Evolutionary conservation across 2,888 invertebrate species (phyloP).

Genomic region (Drosophila testacea): DNA sequence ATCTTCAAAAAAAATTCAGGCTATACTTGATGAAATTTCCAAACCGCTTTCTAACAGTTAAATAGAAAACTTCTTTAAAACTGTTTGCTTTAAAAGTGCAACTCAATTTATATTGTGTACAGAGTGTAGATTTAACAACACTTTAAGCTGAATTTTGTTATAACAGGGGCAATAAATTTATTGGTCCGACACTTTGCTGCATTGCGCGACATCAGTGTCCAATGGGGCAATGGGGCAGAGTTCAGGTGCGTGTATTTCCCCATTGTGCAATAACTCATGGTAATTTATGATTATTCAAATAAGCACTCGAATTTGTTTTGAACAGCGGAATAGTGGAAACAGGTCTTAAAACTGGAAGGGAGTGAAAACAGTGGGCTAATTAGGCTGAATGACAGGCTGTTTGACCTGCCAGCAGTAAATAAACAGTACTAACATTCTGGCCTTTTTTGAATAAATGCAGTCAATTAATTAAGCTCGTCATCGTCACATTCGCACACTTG

Average conservation of each 20-base stretch:
- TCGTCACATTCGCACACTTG: conserved; percentile 71
- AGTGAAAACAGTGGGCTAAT: conserved; percentile 48
- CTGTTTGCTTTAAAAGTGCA: too few relatives aligned
- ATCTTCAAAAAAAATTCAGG: too few relatives aligned
- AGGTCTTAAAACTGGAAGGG: conserved; percentile 8
- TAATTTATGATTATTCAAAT: conserved; percentile 77
- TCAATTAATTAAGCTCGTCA: conserved; percentile 70
- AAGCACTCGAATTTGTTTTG: conserved; percentile 36
- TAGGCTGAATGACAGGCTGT: conserved; percentile 65
- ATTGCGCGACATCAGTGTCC: conserved; percentile 40
- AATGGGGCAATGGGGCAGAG: conserved; percentile 22
- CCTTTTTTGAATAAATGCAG: conserved; percentile 60
- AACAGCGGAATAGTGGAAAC: conserved; percentile 34
- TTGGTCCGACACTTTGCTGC: conserved; percentile 47
- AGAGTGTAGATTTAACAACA: too few relatives aligned
- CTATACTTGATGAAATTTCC: too few relatives aligned
- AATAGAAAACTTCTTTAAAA: too few relatives aligned
- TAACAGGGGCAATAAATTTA: conserved; percentile 32
- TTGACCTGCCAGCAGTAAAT: conserved; percentile 47
- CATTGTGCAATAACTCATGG: conserved; percentile 64
- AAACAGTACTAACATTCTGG: conserved; percentile 17
- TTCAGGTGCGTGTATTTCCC: conserved; percentile 40
- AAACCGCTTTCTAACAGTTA: too few relatives aligned
- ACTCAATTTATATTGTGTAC: too few relatives aligned
- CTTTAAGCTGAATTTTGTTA: neutral